A percentile compares a stretch with the other conserved stretches of the same genome.
phyloP scores from a whole-genome alignment of 2,888 invertebrate genomes.

The Xanthia icteritia region DNA sequence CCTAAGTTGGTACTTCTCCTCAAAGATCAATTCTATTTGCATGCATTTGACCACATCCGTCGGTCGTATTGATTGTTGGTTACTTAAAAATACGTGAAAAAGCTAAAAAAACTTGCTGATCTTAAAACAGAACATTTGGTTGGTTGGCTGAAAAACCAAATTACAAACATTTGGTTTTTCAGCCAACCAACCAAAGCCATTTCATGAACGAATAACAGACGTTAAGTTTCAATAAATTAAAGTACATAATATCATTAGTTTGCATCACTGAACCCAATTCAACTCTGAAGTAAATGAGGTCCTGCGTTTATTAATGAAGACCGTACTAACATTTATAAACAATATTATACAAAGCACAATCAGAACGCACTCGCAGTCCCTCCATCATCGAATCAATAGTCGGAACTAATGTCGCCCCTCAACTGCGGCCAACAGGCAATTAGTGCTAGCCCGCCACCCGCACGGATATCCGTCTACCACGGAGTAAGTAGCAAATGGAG shows the following conservation, averaged over 20 bases:
- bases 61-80: not conserved
- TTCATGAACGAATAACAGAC: not conserved
- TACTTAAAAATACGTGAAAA: not conserved
- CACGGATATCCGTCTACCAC: slow-evolving; percentile 79
- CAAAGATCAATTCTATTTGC: slow-evolving; percentile 31
- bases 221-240: not conserved
- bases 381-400: slow-evolving; percentile 71
- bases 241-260: not conserved
- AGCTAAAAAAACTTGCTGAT: not conserved
- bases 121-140: not conserved
- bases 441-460: slow-evolving; percentile 74
- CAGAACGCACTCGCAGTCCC: slow-evolving; percentile 61
- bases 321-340: slow-evolving; percentile 38
- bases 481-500: slow-evolving; percentile 42
- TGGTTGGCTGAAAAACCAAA: too few species aligned
- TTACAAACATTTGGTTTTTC: too few species aligned
- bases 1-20: slow-evolving; percentile 7
- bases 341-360: slow-evolving; percentile 53
- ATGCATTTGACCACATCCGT: not conserved
- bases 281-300: not conserved
- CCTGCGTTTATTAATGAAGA: slow-evolving; percentile 30
- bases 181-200: too few species aligned
- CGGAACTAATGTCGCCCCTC: slow-evolving; percentile 75
- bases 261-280: not conserved
- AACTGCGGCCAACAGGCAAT: slow-evolving; percentile 77